Evolutionary conservation across 2,888 invertebrate genomes (phyloP), one percentile per base, ranked within the genome.

Genomic region (Drosophila falleni): DNA sequence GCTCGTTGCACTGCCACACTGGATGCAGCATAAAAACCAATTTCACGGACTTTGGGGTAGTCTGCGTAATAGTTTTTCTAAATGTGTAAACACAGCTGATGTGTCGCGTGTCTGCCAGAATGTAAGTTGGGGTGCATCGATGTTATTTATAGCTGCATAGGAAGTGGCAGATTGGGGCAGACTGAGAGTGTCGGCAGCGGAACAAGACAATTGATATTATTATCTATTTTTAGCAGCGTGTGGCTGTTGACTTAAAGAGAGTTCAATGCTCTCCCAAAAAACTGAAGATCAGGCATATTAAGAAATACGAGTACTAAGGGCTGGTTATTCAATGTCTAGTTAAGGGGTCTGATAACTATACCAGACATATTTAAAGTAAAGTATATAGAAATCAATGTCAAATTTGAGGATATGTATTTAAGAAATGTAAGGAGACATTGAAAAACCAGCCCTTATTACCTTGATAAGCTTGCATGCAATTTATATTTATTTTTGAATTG

Each of bases 61-160:
- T 63, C 58, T 61, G 56, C 11, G 29, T 33, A n/a, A 49, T 41
- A 42, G 10, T 19, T 46, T 4, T 49, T 61, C 71, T 41, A 72
- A 54, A 61, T 58, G 37, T 29, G 37, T 26, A 13, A 31, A 19
- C 42, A 9, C 71, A 58, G 63, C 63, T 47, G 72, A 54, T 41
- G 46, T 5, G 74, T 23, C 75, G 78, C 63, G 71, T 78, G 78
- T 62, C 75, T 71, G 37, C 10, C 23, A 19, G 29, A 13, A 19
- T 41, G n/a, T 53, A 15, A 54, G 23, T 31, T 58, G 59, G 62
- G 65, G 73, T 15, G 56, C 60, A 53, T 42, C 37, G 31, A 1
- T 19, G 29, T 1, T 71, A 75, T 72, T 68, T 74, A 64, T 78
- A 78, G 78, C 33, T 15, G 0, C 58, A 64, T 74, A 69, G 74